phyloP scores from a whole-genome alignment of 2,797 vertebrate species.

The Paratrypauchen microcephalus region DNA sequence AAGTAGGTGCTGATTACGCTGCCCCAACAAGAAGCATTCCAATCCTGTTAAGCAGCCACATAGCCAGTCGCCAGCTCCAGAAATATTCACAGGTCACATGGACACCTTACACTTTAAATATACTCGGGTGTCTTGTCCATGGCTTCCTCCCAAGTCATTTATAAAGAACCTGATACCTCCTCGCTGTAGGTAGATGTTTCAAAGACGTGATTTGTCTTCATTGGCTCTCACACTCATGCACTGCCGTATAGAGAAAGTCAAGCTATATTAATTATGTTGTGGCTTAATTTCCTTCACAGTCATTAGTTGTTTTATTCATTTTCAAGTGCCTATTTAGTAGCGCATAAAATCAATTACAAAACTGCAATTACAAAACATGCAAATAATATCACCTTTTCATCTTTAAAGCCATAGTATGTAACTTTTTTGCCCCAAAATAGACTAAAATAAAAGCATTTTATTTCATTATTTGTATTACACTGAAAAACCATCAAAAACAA shows the following conservation, averaged over 20 bases:
- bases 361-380: not conserved
- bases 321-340: not conserved
- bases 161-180: not conserved
- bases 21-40: constrained; percentile 73
- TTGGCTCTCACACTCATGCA: not conserved
- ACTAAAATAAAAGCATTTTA: no score
- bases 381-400: not conserved
- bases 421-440: no score
- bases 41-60: constrained; percentile 59
- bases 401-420: not conserved
- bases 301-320: not conserved
- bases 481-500: no score
- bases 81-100: constrained; percentile 37
- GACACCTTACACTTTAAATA: constrained; percentile 18
- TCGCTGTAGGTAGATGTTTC: not conserved
- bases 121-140: constrained; percentile 8
- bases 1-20: constrained; percentile 77
- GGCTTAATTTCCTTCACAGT: not conserved
- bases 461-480: no score
- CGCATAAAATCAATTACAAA: not conserved
- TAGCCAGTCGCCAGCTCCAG: constrained; percentile 49
- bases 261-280: not conserved
- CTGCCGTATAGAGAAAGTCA: not conserved
- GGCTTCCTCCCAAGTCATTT: constrained; percentile 3
- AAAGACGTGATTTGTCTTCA: not conserved